Conservation (phyloP, 1,140 invertebrate genomes). For the Epicauta chinensis region DNA sequence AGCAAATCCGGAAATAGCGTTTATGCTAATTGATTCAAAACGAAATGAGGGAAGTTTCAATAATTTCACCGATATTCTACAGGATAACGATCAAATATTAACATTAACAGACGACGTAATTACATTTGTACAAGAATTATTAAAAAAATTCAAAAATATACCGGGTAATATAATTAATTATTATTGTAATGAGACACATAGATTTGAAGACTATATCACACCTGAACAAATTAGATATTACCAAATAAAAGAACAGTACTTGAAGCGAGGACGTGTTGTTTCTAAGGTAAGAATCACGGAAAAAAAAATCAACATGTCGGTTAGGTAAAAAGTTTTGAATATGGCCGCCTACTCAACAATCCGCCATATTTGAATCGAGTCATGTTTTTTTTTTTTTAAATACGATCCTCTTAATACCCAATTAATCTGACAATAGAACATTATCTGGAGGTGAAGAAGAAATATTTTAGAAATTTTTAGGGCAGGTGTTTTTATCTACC, state of each 20-base stretch:
- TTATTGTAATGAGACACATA: constrained; percentile 23
- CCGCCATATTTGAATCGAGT: no score
- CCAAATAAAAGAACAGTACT: no score
- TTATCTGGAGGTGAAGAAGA: no score
- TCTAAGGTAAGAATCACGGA: no score
- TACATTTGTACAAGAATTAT: constrained; percentile 18
- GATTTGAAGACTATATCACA: constrained; percentile 36
- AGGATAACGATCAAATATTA: constrained; percentile 25
- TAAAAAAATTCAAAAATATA: constrained; percentile 22
- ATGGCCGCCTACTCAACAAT: no score
- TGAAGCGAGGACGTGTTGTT: not conserved
- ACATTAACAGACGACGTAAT: constrained; percentile 16
- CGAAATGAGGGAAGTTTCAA: constrained; percentile 12
- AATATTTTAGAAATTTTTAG: no score
- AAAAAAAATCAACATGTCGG: no score
- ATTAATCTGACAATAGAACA: no score
- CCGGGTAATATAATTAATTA: constrained; percentile 32
- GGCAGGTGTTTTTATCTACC: no score
- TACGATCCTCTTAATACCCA: no score
- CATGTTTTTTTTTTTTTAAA: no score
- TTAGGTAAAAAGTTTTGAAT: no score
- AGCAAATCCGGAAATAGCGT: constrained; percentile 25
- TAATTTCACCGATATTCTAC: constrained; percentile 7
- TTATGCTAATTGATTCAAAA: constrained; percentile 22
- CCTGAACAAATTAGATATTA: constrained; percentile 16